phyloP scores from a whole-genome alignment of 1,140 invertebrate species.

The Lepidurus arcticus region DNA sequence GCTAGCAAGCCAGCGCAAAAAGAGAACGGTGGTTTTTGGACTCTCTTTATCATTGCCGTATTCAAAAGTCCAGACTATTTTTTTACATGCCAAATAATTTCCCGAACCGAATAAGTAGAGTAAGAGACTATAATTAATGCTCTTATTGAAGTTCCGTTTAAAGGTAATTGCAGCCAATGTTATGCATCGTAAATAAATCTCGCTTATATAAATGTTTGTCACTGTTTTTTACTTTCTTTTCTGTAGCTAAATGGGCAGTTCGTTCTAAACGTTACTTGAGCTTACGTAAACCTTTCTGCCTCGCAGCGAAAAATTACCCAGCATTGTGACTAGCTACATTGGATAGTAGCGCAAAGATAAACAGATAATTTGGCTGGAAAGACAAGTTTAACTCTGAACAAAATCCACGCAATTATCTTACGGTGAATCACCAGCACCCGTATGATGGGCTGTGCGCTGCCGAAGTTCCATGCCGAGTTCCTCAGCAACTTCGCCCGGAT shows the following conservation, averaged over 20 bases:
- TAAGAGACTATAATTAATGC: neutral
- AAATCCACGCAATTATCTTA: neutral
- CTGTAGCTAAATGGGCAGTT: neutral
- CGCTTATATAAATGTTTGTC: neutral
- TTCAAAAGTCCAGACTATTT: neutral
- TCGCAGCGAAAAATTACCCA: neutral
- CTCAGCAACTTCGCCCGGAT: neutral
- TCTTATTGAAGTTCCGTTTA: neutral
- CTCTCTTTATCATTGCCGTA: neutral
- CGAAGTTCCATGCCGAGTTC: neutral
- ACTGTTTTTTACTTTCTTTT: neutral
- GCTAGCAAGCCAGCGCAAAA: neutral
- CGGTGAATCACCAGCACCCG: neutral
- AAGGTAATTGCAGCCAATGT: neutral
- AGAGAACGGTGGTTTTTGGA: neutral
- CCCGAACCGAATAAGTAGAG: neutral
- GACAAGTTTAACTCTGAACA: too few relatives aligned
- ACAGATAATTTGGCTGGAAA: neutral
- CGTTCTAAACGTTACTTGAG: neutral
- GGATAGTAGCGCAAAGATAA: neutral
- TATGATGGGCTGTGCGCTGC: neutral
- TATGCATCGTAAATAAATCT: neutral
- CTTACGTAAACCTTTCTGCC: neutral
- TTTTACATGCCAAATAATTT: neutral
- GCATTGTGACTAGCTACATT: slow-evolving; percentile 5